Evolutionary conservation across 2,888 invertebrate genomes (phyloP).

Genomic region (Pachliopta kotzebuea): DNA sequence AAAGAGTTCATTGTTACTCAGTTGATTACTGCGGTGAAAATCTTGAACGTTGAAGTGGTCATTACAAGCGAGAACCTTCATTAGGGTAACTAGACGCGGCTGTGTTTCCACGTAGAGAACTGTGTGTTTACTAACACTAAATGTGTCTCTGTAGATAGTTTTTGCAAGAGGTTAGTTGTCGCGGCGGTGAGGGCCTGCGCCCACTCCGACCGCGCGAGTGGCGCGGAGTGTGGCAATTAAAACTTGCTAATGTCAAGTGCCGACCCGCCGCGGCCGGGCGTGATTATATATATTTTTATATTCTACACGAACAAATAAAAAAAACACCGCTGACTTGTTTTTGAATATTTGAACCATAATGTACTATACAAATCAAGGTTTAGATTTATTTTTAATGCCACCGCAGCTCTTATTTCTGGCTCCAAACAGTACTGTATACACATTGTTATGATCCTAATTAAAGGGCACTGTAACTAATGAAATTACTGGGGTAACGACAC

Average conservation of each 20-base stretch:
- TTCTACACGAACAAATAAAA: conserved; percentile 54
- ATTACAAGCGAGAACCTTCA: conserved; percentile 38
- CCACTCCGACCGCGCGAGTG: conserved; percentile 64
- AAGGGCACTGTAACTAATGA: no score
- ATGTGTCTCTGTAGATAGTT: conserved; percentile 51
- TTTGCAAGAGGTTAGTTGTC: conserved; percentile 54
- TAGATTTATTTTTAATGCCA: no score
- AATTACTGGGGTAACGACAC: no score
- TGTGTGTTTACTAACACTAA: conserved; percentile 48
- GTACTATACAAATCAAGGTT: no score
- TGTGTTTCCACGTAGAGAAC: conserved; percentile 39
- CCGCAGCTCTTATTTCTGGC: no score
- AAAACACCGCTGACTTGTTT: conserved; percentile 33
- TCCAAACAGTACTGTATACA: no score
- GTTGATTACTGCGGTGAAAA: conserved; percentile 39
- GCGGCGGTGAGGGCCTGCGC: conserved; percentile 49
- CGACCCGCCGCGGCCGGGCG: conserved; percentile 50
- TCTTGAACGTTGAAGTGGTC: conserved; percentile 36
- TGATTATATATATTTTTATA: conserved; percentile 57
- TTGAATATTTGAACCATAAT: no score
- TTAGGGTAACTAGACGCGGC: conserved; percentile 41
- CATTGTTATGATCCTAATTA: no score
- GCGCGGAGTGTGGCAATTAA: conserved; percentile 75
- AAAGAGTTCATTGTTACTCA: conserved; percentile 26
- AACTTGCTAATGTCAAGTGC: conserved; percentile 78